Percentiles rank a stretch among this genome's conserved stretches.
Evolutionary conservation across 2,888 invertebrate species (phyloP).

Genomic region (Nineta flava): DNA sequence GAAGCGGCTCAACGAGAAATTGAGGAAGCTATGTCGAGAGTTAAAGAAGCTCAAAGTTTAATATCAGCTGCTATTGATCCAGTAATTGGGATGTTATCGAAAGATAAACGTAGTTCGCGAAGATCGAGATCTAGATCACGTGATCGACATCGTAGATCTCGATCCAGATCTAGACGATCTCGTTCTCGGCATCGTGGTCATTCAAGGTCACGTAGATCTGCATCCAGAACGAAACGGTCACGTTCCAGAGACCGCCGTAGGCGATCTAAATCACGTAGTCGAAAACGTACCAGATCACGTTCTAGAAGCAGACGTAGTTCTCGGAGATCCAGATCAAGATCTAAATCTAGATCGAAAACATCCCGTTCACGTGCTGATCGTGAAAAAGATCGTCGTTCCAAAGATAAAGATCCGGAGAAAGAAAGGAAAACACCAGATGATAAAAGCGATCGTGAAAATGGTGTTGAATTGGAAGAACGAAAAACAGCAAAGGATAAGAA

Average conservation of each 20-base stretch:
- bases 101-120: conserved; percentile 54
- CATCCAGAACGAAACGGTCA: conserved; percentile 33
- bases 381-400: conserved; percentile 20
- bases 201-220: conserved; percentile 37
- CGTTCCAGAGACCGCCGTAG: conserved; percentile 33
- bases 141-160: conserved; percentile 28
- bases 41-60: conserved; percentile 89
- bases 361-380: conserved; percentile 14
- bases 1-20: conserved; percentile 91
- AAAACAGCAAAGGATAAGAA: conserved; percentile 29
- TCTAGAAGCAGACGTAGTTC: conserved; percentile 23
- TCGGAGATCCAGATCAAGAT: conserved; percentile 19
- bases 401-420: conserved; percentile 21
- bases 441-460: conserved; percentile 23
- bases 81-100: conserved; percentile 71
- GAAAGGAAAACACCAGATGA: conserved; percentile 24
- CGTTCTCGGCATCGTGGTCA: conserved; percentile 37
- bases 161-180: conserved; percentile 45
- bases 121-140: conserved; percentile 26
- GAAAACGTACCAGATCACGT: conserved; percentile 21
- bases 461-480: conserved; percentile 22
- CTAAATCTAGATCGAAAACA: conserved; percentile 7
- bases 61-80: conserved; percentile 90
- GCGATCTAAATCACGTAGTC: conserved; percentile 20
- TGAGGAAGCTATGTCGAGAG: conserved; percentile 92